Evolutionary conservation across 2,797 vertebrate species (phyloP).

Genomic region (Thunnus albacares): DNA sequence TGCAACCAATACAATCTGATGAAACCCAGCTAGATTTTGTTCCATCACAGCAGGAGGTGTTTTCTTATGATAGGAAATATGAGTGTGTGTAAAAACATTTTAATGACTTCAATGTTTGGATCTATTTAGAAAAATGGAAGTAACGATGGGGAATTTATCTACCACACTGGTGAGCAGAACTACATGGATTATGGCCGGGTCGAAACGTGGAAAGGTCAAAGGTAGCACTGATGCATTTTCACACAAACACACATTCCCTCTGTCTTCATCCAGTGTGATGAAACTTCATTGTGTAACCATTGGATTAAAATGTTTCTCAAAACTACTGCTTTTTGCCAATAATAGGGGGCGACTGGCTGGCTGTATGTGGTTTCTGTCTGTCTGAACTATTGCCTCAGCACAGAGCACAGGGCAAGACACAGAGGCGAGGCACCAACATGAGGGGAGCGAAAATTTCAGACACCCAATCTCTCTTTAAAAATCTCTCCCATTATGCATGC

Average conservation of each 20-base stretch:
- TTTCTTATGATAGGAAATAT: neutral
- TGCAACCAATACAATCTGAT: neutral
- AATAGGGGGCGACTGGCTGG: neutral
- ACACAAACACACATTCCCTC: constrained; percentile 14
- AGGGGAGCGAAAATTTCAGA: neutral
- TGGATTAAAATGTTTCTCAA: constrained; percentile 35
- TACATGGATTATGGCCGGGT: constrained; percentile 86
- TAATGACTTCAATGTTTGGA: constrained; percentile 29
- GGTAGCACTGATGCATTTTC: constrained; percentile 67
- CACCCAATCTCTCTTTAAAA: too few species aligned
- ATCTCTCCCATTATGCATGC: neutral
- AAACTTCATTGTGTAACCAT: constrained; percentile 29
- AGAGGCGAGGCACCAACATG: neutral
- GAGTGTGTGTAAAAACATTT: neutral
- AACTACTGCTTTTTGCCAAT: constrained; percentile 23
- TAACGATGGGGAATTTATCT: constrained; percentile 83
- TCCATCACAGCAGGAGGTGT: neutral
- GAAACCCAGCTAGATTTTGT: neutral
- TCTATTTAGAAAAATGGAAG: constrained; percentile 85
- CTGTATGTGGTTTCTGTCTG: neutral
- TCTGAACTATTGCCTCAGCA: constrained; percentile 17
- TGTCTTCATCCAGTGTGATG: constrained; percentile 39
- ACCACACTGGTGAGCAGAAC: constrained; percentile 84
- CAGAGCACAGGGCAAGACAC: constrained; percentile 10
- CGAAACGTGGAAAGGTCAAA: constrained; percentile 84